Conservation (phyloP, 1,140 invertebrate genomes). For the Rhagoletis zephyria region DNA sequence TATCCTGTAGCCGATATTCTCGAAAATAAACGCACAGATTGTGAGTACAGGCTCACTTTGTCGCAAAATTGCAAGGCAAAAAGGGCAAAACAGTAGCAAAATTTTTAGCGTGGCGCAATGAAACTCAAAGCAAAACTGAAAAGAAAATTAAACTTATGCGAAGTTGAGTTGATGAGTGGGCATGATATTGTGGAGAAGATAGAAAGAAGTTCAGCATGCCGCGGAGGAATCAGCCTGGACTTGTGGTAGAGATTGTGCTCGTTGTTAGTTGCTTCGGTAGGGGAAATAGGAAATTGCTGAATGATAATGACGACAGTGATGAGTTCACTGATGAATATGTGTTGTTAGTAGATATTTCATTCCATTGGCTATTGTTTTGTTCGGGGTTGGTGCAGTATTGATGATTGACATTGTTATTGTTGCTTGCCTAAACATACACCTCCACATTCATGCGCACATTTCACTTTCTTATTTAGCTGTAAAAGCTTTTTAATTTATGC, state of each 20-base stretch:
- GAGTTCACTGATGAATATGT: background rate
- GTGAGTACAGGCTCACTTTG: background rate
- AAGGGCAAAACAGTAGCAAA: background rate
- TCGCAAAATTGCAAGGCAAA: background rate
- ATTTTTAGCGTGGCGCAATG: background rate
- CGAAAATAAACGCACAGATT: background rate
- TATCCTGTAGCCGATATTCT: background rate
- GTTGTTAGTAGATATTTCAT: background rate
- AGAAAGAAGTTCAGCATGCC: background rate
- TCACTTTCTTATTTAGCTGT: background rate
- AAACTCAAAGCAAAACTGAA: background rate
- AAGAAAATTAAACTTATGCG: background rate
- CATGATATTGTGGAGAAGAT: background rate
- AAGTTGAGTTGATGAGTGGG: background rate
- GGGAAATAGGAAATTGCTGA: background rate
- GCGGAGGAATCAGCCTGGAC: background rate
- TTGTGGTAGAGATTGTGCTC: background rate
- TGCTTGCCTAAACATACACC: background rate
- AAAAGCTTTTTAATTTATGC: constrained; percentile 33
- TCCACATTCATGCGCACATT: background rate
- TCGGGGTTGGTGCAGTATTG: background rate
- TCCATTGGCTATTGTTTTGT: background rate
- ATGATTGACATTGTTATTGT: background rate
- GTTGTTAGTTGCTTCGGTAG: background rate
- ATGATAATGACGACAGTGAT: background rate